These are phyloP conservation scores for Manis javanica DNA, from an alignment of 2,797 vertebrate species.

Conservation along the genomic window DNA sequence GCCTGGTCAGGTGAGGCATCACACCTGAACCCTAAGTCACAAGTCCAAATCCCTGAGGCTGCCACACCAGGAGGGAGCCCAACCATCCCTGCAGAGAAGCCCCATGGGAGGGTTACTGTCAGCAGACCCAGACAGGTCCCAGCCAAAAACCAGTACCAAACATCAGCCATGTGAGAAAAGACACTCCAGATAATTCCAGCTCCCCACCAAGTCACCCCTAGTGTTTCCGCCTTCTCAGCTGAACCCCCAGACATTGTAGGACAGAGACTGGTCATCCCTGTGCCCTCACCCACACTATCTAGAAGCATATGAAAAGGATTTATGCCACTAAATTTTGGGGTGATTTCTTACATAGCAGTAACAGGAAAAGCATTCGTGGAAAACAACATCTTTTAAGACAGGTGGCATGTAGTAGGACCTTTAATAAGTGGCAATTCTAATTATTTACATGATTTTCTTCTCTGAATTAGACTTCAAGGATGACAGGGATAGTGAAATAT, in stretches of 20 bases:
- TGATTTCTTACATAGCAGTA: background rate
- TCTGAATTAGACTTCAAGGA: background rate
- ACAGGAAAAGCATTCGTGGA: background rate
- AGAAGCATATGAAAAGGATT: background rate
- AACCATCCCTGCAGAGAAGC: background rate
- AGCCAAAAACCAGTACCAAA: background rate
- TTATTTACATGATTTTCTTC: background rate
- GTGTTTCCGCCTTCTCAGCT: background rate
- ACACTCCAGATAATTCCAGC: background rate
- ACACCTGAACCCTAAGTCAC: background rate
- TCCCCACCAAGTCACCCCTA: accelerated
- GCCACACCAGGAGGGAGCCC: background rate
- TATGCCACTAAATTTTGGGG: background rate
- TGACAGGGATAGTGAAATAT: background rate
- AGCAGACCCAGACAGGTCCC: background rate
- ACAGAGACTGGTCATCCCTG: accelerated
- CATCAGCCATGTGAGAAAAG: background rate
- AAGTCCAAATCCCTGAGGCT: background rate
- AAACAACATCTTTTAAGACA: background rate
- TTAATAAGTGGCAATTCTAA: background rate
- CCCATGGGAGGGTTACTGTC: accelerated
- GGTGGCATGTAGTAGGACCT: background rate
- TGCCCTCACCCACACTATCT: no score
- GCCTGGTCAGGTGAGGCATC: no score
- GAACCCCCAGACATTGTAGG: accelerated